phyloP scores from a whole-genome alignment of 2,888 invertebrate species.

The Empis livida region DNA sequence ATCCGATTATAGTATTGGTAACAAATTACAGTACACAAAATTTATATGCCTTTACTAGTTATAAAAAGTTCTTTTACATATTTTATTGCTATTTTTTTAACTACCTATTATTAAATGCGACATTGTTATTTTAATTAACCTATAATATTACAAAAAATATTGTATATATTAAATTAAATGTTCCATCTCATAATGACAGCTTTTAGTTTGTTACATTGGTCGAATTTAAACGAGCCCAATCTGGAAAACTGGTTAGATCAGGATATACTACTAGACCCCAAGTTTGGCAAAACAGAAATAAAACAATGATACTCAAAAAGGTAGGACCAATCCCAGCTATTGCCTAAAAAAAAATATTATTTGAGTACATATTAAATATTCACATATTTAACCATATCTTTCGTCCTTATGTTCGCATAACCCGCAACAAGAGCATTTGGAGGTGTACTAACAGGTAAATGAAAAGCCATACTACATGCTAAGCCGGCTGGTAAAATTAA shows the following conservation, averaged over 20 bases:
- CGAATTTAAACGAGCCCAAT: slow-evolving; percentile 47
- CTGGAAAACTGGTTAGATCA: slow-evolving; percentile 45
- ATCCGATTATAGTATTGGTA: too few species aligned
- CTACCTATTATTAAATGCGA: too few species aligned
- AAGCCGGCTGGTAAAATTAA: slow-evolving; percentile 81
- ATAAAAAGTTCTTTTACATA: too few species aligned
- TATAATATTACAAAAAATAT: too few species aligned
- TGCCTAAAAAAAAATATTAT: slow-evolving; percentile 38
- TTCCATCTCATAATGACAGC: background rate
- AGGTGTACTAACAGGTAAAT: slow-evolving; percentile 88
- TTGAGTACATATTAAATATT: too few species aligned
- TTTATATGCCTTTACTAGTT: too few species aligned
- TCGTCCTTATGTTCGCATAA: slow-evolving; percentile 64
- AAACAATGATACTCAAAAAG: slow-evolving; percentile 55
- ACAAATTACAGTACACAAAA: too few species aligned
- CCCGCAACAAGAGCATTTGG: slow-evolving; percentile 89
- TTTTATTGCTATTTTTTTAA: too few species aligned
- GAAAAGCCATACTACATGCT: slow-evolving; percentile 85
- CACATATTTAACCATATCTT: slow-evolving; percentile 64
- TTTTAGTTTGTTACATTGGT: slow-evolving; percentile 13
- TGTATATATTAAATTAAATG: too few species aligned
- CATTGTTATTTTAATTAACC: too few species aligned
- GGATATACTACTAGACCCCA: slow-evolving; percentile 58
- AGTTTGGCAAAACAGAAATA: slow-evolving; percentile 60
- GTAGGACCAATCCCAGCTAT: slow-evolving; percentile 69